Conservation (phyloP, 2,113 vertebrate genomes). For the Elachura formosa region DNA sequence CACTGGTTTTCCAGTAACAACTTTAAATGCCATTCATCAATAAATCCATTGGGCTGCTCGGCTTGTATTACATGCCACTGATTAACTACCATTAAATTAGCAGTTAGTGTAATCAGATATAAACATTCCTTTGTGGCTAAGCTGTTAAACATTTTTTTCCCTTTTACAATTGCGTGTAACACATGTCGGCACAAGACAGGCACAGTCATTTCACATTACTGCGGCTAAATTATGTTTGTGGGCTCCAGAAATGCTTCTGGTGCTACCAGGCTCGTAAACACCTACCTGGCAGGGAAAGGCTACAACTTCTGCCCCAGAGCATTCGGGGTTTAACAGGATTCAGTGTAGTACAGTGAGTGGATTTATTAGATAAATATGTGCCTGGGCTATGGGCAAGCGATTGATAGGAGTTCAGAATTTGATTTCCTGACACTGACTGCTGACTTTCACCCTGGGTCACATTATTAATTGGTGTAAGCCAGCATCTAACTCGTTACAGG, state of each 20-base stretch:
- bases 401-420: neutral
- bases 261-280: constrained; percentile 69
- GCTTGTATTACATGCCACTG: constrained; percentile 58
- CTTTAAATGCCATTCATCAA: constrained; percentile 55
- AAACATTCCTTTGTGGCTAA: constrained; percentile 71
- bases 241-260: constrained; percentile 66
- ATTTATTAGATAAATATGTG: constrained; percentile 8
- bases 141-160: constrained; percentile 58
- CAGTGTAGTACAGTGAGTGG: neutral
- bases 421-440: neutral
- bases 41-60: constrained; percentile 42
- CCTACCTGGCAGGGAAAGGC: constrained; percentile 61
- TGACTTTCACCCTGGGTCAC: neutral
- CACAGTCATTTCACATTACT: constrained; percentile 60
- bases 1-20: neutral
- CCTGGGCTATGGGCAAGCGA: neutral
- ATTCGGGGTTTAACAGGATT: constrained; percentile 7
- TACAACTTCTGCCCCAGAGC: constrained; percentile 23
- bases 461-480: neutral
- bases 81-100: constrained; percentile 71
- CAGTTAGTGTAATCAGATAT: constrained; percentile 70
- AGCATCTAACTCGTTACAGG: neutral
- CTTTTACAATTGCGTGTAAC: constrained; percentile 55
- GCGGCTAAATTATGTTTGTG: constrained; percentile 68
- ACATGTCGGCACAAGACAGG: constrained; percentile 55